These are phyloP conservation scores for Chascanopsetta lugubris DNA, from an alignment of 2,113 vertebrate genomes.

Conservation along the genomic window DNA sequence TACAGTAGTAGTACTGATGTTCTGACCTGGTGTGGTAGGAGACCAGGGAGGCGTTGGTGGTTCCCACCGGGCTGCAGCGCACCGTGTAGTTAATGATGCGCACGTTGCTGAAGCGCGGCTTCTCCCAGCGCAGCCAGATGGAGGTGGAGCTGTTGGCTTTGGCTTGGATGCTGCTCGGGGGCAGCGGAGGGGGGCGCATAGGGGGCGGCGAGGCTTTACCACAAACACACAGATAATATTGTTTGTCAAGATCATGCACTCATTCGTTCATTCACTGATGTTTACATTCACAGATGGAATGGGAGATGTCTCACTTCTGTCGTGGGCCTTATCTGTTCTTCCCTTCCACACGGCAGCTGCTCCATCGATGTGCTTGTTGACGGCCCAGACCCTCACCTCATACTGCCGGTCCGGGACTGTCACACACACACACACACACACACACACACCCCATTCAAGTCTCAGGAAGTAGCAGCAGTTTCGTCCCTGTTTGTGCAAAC, in stretches of 20 bases:
- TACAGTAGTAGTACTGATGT: neutral
- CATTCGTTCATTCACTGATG: neutral
- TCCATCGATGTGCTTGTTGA: conserved; percentile 91
- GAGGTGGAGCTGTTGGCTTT: conserved; percentile 93
- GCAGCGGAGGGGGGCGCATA: conserved; percentile 84
- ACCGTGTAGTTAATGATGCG: conserved; percentile 95
- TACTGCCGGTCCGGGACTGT: conserved; percentile 90
- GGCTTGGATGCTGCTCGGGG: conserved; percentile 89
- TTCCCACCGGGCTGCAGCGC: conserved; percentile 92
- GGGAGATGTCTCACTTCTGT: conserved; percentile 59
- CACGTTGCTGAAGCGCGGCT: conserved; percentile 89
- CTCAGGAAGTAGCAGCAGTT: too few species aligned
- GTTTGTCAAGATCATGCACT: neutral
- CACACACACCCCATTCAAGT: conserved; percentile 31
- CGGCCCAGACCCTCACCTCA: conserved; percentile 92
- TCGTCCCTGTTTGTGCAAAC: neutral
- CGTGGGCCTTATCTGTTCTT: conserved; percentile 86
- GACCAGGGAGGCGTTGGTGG: conserved; percentile 92
- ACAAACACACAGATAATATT: conserved; percentile 13
- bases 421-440: conserved; percentile 25
- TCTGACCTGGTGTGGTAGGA: conserved; percentile 93
- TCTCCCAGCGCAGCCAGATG: conserved; percentile 96
- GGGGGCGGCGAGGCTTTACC: conserved; percentile 60
- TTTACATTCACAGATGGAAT: neutral
- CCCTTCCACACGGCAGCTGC: conserved; percentile 94